Base-by-base conservation (phyloP, 2,888 invertebrate genomes). In the Torymus aiolomorphi region DNA sequence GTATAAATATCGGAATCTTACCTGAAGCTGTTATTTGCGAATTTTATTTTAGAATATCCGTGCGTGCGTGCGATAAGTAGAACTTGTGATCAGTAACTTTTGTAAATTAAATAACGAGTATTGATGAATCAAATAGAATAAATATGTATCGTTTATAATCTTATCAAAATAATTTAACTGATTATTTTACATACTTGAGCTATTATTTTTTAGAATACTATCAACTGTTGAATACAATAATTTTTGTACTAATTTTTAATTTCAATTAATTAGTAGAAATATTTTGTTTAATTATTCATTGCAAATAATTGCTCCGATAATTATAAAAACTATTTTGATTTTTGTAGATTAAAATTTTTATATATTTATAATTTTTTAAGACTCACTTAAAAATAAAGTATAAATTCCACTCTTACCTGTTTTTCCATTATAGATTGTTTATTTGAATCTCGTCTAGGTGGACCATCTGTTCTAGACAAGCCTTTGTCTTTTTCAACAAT, bases 391-490 rank as follows among this genome's bases (percentile, higher is more conserved):
- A 42, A 42, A 42, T 42, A 42, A 42, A 42, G 42, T 42, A 42
- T 42, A 42, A 42, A 8, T 5, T 42, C 8, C 0, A 42, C 1
- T 42, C 88, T 91, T 91, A 96, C 96, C 94, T 97, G 96, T 91
- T 97, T 97, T 87, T 96, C 96, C 91, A 96, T 95, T 81, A 95
- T 92, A 82, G 92, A 94, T 84, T 93, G 93, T 83, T 92, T 93
- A 69, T 84, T 86, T 77, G 85, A 88, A 80, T 90, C 89, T 59
- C 89, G 87, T 72, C 90, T 86, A 1, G 86, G 84, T 83, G 88
- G 84, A 54, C 89, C 89, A 80, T 92, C 92, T 0, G 90, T 89
- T 87, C 89, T 86, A 11, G 88, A 87, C 85, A 83, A 86, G 82
- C 88, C 90, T 88, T 86, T 86, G 49, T 89, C 91, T 80, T 90